These are phyloP conservation scores for Bombyx huttoni DNA, from an alignment of 2,888 invertebrate species.

Conservation along the genomic window DNA sequence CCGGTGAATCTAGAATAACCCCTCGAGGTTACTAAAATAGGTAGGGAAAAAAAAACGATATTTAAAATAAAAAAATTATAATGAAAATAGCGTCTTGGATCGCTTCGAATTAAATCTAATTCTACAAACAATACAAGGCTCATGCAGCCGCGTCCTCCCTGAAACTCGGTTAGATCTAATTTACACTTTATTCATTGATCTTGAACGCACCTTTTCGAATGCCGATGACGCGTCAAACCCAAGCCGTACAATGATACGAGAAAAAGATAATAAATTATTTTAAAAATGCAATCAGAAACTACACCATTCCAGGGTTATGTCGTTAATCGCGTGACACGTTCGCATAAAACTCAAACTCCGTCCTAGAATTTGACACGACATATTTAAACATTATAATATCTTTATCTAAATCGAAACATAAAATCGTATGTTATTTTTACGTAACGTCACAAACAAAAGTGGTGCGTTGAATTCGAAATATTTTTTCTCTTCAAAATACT, in stretches of 20 bases:
- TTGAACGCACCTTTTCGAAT: too few relatives aligned
- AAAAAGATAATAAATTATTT: conserved; percentile 7
- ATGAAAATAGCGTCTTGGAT: too few relatives aligned
- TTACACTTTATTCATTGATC: too few relatives aligned
- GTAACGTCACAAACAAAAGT: conserved; percentile 5
- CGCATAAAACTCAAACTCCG: conserved; percentile 41
- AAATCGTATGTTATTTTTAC: conserved; percentile 39
- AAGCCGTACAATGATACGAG: conserved; percentile 7
- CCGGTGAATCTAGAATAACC: too few relatives aligned
- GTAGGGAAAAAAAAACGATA: conserved; percentile 10
- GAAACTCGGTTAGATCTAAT: too few relatives aligned
- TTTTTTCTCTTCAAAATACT: too few relatives aligned
- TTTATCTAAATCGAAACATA: conserved; percentile 58
- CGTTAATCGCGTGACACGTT: conserved; percentile 46
- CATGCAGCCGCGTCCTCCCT: too few relatives aligned
- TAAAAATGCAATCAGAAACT: conserved; percentile 35
- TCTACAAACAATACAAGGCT: too few relatives aligned
- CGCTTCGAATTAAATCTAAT: too few relatives aligned
- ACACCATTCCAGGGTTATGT: conserved; percentile 55
- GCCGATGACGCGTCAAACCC: not conserved
- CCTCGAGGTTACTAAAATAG: too few relatives aligned
- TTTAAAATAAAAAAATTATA: conserved; percentile 9
- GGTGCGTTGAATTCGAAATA: too few relatives aligned
- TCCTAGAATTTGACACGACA: conserved; percentile 48
- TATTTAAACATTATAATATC: conserved; percentile 54